Base-by-base conservation (phyloP, 1,140 invertebrate genomes). In the Nasonia longicornis region DNA sequence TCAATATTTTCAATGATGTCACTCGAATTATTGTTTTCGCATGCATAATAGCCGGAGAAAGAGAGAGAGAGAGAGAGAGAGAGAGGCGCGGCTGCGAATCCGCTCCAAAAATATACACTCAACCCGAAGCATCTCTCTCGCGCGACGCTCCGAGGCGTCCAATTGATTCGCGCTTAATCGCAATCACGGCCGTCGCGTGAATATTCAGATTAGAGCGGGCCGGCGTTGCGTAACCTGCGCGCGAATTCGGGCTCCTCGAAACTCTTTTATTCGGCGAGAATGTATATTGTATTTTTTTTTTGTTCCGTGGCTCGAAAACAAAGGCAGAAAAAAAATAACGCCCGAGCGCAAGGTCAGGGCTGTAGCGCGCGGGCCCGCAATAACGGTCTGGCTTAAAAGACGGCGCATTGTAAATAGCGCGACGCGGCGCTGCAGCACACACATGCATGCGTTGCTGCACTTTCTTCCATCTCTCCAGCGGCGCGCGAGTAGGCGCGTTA, bases 311-410 rank as follows among this genome's bases (percentile, higher is more conserved):
- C 31, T 35, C 16, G 16, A 16, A 58, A 58, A n/a, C 3, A n/a
- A 0, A 58, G 2, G 20, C 4, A 4, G 3, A 52, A 16, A n/a
- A n/a, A 20, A 58, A 58, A 16, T 52, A 52, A 52, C 16, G 52
- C 52, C 52, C 31, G 52, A 26, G 20, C 72, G 20, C 72, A 81
- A 76, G 74, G 74, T 75, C 66, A 70, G 64, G 80, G 71, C 52
- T 58, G 66, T 12, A 73, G 77, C 63, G 22, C 26, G 74, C 22
- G 79, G 81, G 83, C 79, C 81, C 82, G 72, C 75, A 82, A 82
- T 80, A 83, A 83, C 78, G 81, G 83, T 82, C 77, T 64, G 63
- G 35, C 79, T 77, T 82, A 38, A 67, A 67, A 77, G 16, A 38
- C 38, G 45, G 58, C 58, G 38, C 82, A 72, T 67, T 52, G 52